A percentile compares a stretch with the other conserved stretches of the same genome.
Conservation (phyloP, 2,888 invertebrate species). For the Ommatoiulus sabulosus region DNA sequence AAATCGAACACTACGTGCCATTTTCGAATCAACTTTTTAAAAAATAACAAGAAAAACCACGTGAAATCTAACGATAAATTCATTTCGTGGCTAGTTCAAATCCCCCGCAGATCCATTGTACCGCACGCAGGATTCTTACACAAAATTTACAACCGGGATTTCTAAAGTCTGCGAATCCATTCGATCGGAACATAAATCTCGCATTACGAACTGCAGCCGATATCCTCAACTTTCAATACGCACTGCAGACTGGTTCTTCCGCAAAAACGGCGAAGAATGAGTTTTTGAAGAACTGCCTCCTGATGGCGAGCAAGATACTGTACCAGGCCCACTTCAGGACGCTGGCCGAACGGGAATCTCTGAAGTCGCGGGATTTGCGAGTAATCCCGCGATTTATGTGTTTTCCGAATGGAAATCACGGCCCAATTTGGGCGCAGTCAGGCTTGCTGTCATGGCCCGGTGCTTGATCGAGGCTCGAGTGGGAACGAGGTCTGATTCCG, state of each 20-base stretch:
- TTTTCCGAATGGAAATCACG: slow-evolving; percentile 54
- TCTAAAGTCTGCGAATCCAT: neutral
- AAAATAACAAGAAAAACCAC: neutral
- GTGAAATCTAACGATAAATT: neutral
- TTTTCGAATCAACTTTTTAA: neutral
- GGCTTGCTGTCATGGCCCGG: slow-evolving; percentile 51
- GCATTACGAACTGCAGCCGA: neutral
- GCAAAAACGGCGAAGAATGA: neutral
- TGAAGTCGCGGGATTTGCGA: slow-evolving; percentile 41
- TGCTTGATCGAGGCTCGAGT: slow-evolving; percentile 26
- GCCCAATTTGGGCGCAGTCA: slow-evolving; percentile 54
- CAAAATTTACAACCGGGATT: slow-evolving; percentile 14
- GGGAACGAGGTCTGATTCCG: slow-evolving; percentile 39
- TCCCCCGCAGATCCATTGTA: neutral
- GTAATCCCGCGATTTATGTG: slow-evolving; percentile 58
- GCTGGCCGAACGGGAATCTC: neutral
- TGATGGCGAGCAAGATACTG: neutral
- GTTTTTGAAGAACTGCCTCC: slow-evolving; percentile 10
- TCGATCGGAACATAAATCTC: neutral
- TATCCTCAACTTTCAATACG: slow-evolving; percentile 3
- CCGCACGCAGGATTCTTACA: neutral
- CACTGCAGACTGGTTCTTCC: neutral
- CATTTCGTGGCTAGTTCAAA: neutral
- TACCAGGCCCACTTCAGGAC: neutral
- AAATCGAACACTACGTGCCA: neutral